phyloP scores from a whole-genome alignment of 2,888 invertebrate genomes.

The Cryptosula pallasiana region DNA sequence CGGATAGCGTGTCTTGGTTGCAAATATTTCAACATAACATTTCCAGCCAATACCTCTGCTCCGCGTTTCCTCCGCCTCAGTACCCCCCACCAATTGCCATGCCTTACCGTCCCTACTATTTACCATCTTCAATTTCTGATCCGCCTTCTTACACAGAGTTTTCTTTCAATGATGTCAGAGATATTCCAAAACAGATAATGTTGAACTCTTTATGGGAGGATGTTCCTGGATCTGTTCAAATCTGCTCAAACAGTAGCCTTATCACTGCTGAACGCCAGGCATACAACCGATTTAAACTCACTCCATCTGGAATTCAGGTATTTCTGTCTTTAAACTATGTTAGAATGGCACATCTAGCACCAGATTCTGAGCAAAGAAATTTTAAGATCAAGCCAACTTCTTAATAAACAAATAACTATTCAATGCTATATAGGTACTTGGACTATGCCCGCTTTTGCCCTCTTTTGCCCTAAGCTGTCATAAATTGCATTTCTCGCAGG shows the following conservation, averaged over 20 bases:
- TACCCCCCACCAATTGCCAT: neutral
- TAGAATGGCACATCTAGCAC: too few relatives aligned
- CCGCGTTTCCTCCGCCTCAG: neutral
- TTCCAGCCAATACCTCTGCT: neutral
- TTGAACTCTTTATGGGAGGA: neutral
- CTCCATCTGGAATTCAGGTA: neutral
- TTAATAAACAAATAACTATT: too few relatives aligned
- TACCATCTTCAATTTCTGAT: neutral
- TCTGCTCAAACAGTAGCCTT: neutral
- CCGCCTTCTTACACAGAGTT: neutral
- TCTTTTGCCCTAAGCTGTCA: too few relatives aligned
- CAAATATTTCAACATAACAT: too few relatives aligned
- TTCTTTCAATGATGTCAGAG: neutral
- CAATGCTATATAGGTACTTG: too few relatives aligned
- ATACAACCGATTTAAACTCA: neutral
- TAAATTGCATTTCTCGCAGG: too few relatives aligned
- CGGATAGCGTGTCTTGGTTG: neutral
- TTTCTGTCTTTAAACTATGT: too few relatives aligned
- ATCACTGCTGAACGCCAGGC: neutral
- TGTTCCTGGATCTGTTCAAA: neutral
- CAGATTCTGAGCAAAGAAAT: too few relatives aligned
- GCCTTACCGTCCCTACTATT: neutral
- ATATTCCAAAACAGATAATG: neutral
- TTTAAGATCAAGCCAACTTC: too few relatives aligned
- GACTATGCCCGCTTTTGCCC: too few relatives aligned